Percentiles rank a stretch among this genome's conserved stretches.
Evolutionary conservation across 2,797 vertebrate genomes (phyloP).

Genomic region (Coilia nasus): DNA sequence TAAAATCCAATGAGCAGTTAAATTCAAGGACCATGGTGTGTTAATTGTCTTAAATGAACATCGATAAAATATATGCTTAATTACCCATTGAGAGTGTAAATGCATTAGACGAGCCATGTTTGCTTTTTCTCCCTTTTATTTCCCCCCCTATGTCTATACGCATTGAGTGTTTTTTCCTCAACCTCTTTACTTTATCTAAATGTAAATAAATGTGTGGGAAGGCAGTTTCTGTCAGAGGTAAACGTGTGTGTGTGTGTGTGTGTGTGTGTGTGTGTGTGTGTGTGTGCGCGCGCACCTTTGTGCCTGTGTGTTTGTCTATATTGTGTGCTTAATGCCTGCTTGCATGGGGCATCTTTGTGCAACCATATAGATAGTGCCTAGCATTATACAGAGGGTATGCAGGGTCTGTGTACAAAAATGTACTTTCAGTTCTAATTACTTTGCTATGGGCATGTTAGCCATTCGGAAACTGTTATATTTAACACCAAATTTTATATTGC

Average conservation of each 20-base stretch:
- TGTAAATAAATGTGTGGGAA: slow-evolving; percentile 12
- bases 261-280: not conserved
- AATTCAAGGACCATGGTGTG: slow-evolving; percentile 53
- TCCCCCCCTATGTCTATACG: not conserved
- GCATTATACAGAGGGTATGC: not conserved
- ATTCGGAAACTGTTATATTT: no score
- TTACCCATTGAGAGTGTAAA: slow-evolving; percentile 46
- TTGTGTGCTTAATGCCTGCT: not conserved
- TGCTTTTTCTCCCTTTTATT: slow-evolving; percentile 12
- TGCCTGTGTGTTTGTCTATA: not conserved
- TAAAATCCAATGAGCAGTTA: slow-evolving; percentile 57
- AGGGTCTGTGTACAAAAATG: not conserved
- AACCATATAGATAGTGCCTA: not conserved
- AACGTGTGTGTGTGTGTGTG: not conserved
- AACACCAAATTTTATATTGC: no score
- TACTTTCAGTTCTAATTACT: no score
- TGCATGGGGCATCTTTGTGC: not conserved
- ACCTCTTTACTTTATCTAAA: slow-evolving; percentile 19
- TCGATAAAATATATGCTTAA: slow-evolving; percentile 50
- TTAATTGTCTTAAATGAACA: slow-evolving; percentile 51
- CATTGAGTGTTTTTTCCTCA: not conserved
- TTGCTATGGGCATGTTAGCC: no score
- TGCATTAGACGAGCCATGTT: slow-evolving; percentile 19
- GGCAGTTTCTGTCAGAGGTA: not conserved
- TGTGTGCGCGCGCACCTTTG: not conserved